phyloP scores from a whole-genome alignment of 2,888 invertebrate genomes.

The Synergus itoensis region DNA sequence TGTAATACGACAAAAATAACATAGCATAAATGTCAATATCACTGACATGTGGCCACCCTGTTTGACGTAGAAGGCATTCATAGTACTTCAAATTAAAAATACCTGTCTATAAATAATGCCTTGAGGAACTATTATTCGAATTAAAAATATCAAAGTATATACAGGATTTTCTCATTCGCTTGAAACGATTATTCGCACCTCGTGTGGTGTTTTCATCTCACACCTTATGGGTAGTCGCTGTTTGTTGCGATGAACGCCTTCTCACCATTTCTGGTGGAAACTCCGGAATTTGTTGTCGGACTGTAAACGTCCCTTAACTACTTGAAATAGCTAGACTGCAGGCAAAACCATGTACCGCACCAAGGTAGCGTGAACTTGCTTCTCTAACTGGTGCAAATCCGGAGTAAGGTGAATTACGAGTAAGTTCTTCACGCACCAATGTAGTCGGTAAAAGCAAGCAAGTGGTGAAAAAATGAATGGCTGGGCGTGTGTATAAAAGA shows the following conservation, averaged over 20 bases:
- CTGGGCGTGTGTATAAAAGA: neutral
- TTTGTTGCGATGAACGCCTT: neutral
- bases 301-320: conserved; percentile 65
- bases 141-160: neutral
- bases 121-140: neutral
- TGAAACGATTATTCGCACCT: neutral
- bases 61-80: too few relatives aligned
- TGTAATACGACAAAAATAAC: too few relatives aligned
- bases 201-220: neutral
- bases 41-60: too few relatives aligned
- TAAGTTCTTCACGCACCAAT: conserved; percentile 40
- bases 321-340: conserved; percentile 62
- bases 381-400: conserved; percentile 49
- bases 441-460: conserved; percentile 42
- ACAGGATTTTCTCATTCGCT: neutral
- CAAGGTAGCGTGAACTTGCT: conserved; percentile 4
- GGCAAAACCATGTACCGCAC: conserved; percentile 46
- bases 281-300: conserved; percentile 44
- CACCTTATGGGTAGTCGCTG: neutral
- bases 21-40: too few relatives aligned
- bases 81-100: too few relatives aligned
- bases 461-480: conserved; percentile 41
- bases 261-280: neutral
- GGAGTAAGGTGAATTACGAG: conserved; percentile 50
- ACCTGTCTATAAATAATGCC: too few relatives aligned